A percentile compares a stretch with the other conserved stretches of the same genome.
Evolutionary conservation across 2,113 vertebrate species (phyloP).

Genomic region (Malaclemys terrapin): DNA sequence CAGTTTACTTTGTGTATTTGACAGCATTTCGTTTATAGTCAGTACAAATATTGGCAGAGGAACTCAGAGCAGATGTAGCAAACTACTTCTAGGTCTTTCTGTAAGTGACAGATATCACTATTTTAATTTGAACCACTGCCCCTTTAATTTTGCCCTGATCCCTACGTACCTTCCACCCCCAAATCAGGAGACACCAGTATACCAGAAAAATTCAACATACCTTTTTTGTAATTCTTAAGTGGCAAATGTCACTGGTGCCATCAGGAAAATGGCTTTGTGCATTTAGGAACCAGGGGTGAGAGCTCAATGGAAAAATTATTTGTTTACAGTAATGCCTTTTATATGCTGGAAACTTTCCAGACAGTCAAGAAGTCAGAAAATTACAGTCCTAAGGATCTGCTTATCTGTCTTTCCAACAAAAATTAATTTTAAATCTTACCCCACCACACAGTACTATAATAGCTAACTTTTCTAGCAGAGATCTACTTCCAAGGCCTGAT

Average conservation of each 20-base stretch:
- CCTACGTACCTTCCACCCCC: not conserved
- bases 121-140: no score
- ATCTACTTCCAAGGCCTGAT: not conserved
- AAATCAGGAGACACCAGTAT: not conserved
- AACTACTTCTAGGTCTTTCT: not conserved
- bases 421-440: not conserved
- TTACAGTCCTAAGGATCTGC: not conserved
- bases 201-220: not conserved
- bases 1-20: not conserved
- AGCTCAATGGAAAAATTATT: not conserved
- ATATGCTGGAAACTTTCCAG: not conserved
- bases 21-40: not conserved
- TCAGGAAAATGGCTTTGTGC: not conserved
- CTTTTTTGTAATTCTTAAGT: not conserved
- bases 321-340: not conserved
- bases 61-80: not conserved
- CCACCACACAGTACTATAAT: not conserved
- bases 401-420: not conserved
- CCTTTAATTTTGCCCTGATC: not conserved
- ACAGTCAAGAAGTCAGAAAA: not conserved
- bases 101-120: not conserved
- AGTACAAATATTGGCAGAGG: not conserved
- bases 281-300: not conserved
- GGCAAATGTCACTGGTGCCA: not conserved
- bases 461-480: not conserved